Base-by-base conservation (phyloP, 1,140 invertebrate species). In the Cyphomyrmex costatus region DNA sequence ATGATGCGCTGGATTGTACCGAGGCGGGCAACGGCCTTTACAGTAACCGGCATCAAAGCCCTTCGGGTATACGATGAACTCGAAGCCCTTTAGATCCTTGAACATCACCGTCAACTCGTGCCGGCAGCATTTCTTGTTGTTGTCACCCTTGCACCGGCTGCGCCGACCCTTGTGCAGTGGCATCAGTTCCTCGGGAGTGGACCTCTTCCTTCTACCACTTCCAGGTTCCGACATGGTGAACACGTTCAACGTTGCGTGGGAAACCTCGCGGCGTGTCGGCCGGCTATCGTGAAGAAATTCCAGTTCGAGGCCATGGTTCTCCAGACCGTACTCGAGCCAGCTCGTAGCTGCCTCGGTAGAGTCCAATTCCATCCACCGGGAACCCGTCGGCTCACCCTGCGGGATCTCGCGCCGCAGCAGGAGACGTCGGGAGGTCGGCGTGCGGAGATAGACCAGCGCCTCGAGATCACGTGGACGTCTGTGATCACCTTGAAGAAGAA, bases 11-110 rank as follows among this genome's bases (percentile, higher is more conserved):
- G 96, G 96, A 92, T 97, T 97, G 91, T 96, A 97, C 0, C 96
- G 95, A 0, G 96, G 96, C 10, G 97, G 97, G 92, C 97, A 98
- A 51, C 96, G 95, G 2, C 97, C 97, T 70, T 96, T 96, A 91
- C 97, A 98, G 86, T 96, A 97, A 19, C 97, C 97, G 2, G 97
- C 97, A 90, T 98, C 97, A 90, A 97, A 97, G 27, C 94, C 95
- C 90, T 96, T 96, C 14, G 97, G 97, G 83, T 97, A 96, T 12
- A 97, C 94, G 53, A 98, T 97, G 86, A 96, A 97, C 82, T 96
- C 96, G 93, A 97, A 97, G 7, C 96, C 96, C 76, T 96, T 95
- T 21, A 97, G 94, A n/a, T 97, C 96, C 73, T 96, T 96, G 89
- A 97, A 97, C 30, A 95, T 95, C 2, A 97, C 96, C 42, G 95